Percentiles rank a stretch among this genome's conserved stretches.
Evolutionary conservation across 2,797 vertebrate species (phyloP).

Genomic region (Phrynocephalus guinanensis): DNA sequence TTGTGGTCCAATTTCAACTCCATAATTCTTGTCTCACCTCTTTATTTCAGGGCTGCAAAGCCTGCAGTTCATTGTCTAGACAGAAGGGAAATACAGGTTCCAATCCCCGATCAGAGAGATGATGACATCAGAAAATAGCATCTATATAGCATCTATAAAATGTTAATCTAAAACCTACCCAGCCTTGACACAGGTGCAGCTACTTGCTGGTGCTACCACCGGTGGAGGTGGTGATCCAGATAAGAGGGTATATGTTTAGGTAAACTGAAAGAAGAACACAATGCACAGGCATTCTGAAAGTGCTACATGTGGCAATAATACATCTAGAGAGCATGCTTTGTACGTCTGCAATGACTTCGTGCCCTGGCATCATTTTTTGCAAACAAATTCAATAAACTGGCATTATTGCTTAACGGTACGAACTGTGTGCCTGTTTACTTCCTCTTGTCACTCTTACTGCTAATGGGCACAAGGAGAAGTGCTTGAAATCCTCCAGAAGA

Average conservation of each 20-base stretch:
- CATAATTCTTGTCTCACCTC: too few relatives aligned
- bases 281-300: not conserved
- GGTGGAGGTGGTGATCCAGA: not conserved
- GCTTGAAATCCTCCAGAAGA: not conserved
- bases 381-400: not conserved
- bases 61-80: too few relatives aligned
- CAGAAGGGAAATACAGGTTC: too few relatives aligned
- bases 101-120: too few relatives aligned
- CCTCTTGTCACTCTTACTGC: not conserved
- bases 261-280: not conserved
- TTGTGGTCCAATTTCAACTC: too few relatives aligned
- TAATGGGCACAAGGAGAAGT: not conserved
- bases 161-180: not conserved
- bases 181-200: not conserved
- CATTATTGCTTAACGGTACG: not conserved
- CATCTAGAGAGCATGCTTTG: too few relatives aligned
- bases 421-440: not conserved
- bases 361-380: not conserved
- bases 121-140: not conserved
- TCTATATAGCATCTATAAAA: not conserved
- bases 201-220: not conserved
- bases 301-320: not conserved
- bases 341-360: too few relatives aligned
- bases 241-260: not conserved
- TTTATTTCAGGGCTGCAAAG: too few relatives aligned